Evolutionary conservation across 2,797 vertebrate species (phyloP).

Genomic region (Dryobates pubescens): DNA sequence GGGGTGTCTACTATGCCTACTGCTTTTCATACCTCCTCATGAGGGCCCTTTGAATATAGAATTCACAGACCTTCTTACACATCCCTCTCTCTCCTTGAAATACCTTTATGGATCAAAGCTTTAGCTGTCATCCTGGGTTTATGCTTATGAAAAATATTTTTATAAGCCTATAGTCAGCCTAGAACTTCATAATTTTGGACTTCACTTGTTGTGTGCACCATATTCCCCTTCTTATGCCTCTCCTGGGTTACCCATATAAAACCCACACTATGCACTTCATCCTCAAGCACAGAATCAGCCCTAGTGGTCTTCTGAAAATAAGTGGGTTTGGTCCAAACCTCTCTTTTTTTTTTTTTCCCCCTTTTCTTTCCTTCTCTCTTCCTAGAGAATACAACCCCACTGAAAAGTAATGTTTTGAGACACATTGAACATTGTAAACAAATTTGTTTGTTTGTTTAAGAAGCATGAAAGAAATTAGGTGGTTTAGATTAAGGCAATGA

Average conservation of each 20-base stretch:
- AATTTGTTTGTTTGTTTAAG: background rate
- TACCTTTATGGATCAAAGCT: background rate
- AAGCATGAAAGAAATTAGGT: background rate
- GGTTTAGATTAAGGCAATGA: background rate
- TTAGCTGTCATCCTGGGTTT: background rate
- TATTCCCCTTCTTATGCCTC: background rate
- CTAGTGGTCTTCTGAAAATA: background rate
- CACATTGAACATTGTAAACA: background rate
- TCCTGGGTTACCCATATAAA: background rate
- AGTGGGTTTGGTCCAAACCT: background rate
- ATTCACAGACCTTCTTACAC: background rate
- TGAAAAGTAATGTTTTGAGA: background rate
- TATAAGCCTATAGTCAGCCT: background rate
- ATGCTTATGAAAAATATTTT: background rate
- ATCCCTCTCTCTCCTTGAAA: background rate
- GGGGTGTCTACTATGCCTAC: background rate
- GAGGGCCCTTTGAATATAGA: background rate
- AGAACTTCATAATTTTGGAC: background rate
- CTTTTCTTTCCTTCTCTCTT: too few relatives aligned
- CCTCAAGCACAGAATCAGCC: background rate
- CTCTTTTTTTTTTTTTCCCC: background rate
- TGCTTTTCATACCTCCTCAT: background rate
- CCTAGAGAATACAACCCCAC: background rate
- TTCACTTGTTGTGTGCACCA: background rate
- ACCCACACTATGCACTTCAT: background rate